Conservation (phyloP, 2,888 invertebrate genomes). For the Sipha maydis region DNA sequence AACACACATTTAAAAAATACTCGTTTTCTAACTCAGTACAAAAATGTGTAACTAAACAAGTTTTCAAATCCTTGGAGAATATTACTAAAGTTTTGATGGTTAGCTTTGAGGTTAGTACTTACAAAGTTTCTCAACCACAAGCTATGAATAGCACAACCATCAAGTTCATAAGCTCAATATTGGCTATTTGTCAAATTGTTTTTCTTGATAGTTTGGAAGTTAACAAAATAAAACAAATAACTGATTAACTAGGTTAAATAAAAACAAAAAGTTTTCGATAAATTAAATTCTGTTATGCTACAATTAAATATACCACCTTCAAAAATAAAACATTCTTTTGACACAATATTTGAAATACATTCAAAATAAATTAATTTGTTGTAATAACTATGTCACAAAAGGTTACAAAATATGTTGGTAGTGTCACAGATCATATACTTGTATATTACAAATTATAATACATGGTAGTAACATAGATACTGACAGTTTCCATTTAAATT, state of each 20-base stretch:
- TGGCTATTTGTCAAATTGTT: conserved; percentile 56
- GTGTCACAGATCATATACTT: too few species aligned
- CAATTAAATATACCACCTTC: background rate
- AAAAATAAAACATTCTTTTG: background rate
- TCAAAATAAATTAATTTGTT: background rate
- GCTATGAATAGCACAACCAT: conserved; percentile 44
- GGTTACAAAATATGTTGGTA: too few species aligned
- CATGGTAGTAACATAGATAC: too few species aligned
- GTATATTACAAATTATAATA: too few species aligned
- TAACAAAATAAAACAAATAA: conserved; percentile 47
- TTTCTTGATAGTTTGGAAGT: conserved; percentile 40
- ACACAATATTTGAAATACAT: background rate
- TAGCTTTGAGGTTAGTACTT: conserved; percentile 49
- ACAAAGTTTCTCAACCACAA: conserved; percentile 42
- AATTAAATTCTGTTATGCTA: background rate
- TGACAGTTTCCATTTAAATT: too few species aligned
- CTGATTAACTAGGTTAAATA: conserved; percentile 32
- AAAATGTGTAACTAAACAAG: conserved; percentile 32
- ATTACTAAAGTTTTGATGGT: conserved; percentile 59
- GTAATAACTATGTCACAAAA: background rate
- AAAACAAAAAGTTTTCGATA: conserved; percentile 25
- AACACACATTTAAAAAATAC: background rate
- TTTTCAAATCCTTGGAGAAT: conserved; percentile 48
- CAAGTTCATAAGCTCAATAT: conserved; percentile 48
- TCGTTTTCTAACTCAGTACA: background rate